Base-by-base conservation (phyloP, 2,888 invertebrate species). In the Aleiodes testaceus region DNA sequence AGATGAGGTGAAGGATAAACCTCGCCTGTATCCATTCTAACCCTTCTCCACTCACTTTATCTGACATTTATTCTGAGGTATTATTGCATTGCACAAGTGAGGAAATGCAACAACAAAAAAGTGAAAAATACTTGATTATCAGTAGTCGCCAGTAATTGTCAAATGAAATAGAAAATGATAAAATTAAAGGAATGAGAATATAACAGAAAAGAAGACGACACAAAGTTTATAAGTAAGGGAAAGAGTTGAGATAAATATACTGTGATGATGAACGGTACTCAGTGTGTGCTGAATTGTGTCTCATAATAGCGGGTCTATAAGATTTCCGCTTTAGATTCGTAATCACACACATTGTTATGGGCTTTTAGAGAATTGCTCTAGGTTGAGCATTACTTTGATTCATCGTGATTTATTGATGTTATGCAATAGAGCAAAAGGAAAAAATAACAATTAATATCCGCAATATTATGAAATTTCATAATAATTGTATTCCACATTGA, bases 41-140 rank as follows among this genome's bases (percentile, higher is more conserved):
- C 63, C 20, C n/a, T 14, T 26, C 59, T 76, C 80, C 81, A 79
- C 79, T 84, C 82, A 81, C 81, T 80, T 79, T 82, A 80, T 77
- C 81, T 80, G 81, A 79, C 80, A 81, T 81, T 81, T 81, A 76
- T 67, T 3, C 50, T 16, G 52, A 30, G 12, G 36, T 26, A 53
- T 44, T 66, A 45, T 59, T 44, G 45, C 70, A 45, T 59, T 44
- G 45, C 70, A 61, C 44, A 49, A 18, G 52, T 53, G n/a, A n/a
- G n/a, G n/a, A n/a, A n/a, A n/a, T n/a, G n/a, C n/a, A n/a, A n/a
- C n/a, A n/a, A 53, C 53, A 49, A 50, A 20, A 36, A 47, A 22
- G 16, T 26, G 26, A 18, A 59, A 42, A 66, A 65, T 66, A 36
- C 52, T 72, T 44, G 42, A 65, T 45, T 9, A 9, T 5, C 20